These are phyloP conservation scores for Netelia inedita DNA, from an alignment of 2,888 invertebrate species.

Conservation along the genomic window DNA sequence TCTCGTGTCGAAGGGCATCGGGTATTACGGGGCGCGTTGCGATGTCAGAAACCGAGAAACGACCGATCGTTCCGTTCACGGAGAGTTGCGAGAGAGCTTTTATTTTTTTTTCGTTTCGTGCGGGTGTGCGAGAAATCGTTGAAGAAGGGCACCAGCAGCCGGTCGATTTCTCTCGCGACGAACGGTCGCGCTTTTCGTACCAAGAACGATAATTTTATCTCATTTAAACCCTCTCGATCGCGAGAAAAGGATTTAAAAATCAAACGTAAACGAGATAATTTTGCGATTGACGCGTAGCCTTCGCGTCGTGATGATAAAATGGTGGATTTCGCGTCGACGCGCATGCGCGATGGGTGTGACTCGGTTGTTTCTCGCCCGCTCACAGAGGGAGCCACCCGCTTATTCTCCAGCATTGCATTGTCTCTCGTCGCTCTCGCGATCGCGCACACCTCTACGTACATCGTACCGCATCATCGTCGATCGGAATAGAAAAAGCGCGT, in stretches of 20 bases:
- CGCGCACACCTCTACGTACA: slow-evolving; percentile 4
- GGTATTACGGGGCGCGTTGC: neutral
- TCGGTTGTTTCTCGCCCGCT: slow-evolving; percentile 39
- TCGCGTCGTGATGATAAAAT: too few species aligned
- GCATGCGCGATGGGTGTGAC: slow-evolving; percentile 57
- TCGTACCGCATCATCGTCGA: slow-evolving; percentile 1
- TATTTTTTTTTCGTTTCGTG: neutral
- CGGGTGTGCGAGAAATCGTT: too few species aligned
- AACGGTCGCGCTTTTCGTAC: neutral
- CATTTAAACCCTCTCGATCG: too few species aligned
- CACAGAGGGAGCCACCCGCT: slow-evolving; percentile 17
- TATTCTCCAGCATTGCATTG: slow-evolving; percentile 56
- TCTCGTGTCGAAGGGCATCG: slow-evolving; percentile 57
- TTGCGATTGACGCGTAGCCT: too few species aligned
- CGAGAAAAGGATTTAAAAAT: too few species aligned
- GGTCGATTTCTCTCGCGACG: neutral
- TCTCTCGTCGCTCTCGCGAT: slow-evolving; percentile 26
- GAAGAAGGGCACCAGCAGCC: neutral
- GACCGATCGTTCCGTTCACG: slow-evolving; percentile 5
- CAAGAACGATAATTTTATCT: neutral
- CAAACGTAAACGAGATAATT: too few species aligned
- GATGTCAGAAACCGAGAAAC: neutral
- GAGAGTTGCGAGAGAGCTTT: slow-evolving; percentile 32
- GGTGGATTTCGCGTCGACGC: neutral
- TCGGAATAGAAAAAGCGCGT: slow-evolving; percentile 15